These are phyloP conservation scores for Drosophila percnosoma DNA, from an alignment of 2,888 invertebrate genomes.

Conservation along the genomic window DNA sequence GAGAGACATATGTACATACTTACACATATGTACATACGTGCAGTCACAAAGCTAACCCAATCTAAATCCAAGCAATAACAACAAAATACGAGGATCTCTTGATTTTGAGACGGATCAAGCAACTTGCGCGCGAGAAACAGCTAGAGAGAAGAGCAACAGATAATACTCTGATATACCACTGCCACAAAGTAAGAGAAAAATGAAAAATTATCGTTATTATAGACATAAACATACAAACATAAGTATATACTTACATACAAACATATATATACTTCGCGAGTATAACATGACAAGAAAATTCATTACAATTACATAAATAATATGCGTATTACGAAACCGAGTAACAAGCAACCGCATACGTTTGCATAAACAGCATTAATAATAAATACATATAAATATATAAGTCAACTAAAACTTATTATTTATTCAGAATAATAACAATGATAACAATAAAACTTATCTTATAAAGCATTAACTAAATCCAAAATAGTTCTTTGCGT, in stretches of 20 bases:
- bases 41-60: conserved; percentile 36
- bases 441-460: conserved; percentile 73
- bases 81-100: conserved; percentile 5
- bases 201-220: conserved; percentile 57
- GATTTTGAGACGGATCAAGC: conserved; percentile 14
- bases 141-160: conserved; percentile 40
- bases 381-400: conserved; percentile 63
- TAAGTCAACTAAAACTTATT: conserved; percentile 73
- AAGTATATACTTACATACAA: conserved; percentile 35
- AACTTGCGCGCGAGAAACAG: conserved; percentile 35
- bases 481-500: conserved; percentile 85
- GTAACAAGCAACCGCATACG: conserved; percentile 49
- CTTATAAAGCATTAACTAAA: conserved; percentile 72
- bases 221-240: conserved; percentile 50
- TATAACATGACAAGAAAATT: conserved; percentile 42
- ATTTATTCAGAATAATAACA: conserved; percentile 74
- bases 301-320: conserved; percentile 49
- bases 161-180: conserved; percentile 82
- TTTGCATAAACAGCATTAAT: conserved; percentile 55
- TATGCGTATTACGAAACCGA: conserved; percentile 36
- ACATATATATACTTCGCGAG: conserved; percentile 60
- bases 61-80: conserved; percentile 17
- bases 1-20: conserved; percentile 39
- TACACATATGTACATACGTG: conserved; percentile 35
- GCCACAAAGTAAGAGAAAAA: conserved; percentile 70